Percentiles rank a stretch among this genome's conserved stretches.
phyloP scores from a whole-genome alignment of 2,113 vertebrate species.

The Gracilinanus agilis region DNA sequence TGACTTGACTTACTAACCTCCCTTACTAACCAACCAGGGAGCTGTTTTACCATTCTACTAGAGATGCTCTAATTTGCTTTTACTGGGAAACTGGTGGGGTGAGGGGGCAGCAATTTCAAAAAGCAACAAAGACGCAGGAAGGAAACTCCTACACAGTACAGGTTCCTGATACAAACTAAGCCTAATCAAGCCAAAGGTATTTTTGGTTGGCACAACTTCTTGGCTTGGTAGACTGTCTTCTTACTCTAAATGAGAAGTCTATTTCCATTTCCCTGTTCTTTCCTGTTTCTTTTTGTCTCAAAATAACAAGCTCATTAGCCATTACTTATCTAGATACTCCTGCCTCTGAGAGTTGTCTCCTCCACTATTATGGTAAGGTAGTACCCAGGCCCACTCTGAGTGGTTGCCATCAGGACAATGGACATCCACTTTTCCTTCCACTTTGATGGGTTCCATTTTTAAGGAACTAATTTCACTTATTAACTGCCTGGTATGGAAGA shows the following conservation, averaged over 20 bases:
- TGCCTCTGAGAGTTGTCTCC: neutral
- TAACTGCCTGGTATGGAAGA: neutral
- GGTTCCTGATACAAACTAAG: constrained; percentile 24
- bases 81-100: neutral
- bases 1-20: neutral
- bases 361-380: neutral
- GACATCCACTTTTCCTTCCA: neutral
- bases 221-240: neutral
- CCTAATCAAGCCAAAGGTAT: constrained; percentile 62
- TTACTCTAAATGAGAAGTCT: neutral
- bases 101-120: neutral
- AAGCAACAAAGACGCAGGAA: constrained; percentile 10
- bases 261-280: neutral
- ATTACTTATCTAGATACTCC: neutral
- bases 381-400: neutral
- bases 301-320: neutral
- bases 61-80: neutral
- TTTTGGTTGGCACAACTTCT: constrained; percentile 19
- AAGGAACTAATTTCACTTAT: neutral
- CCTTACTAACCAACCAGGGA: neutral
- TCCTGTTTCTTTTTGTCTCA: neutral
- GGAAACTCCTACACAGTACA: neutral
- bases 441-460: neutral
- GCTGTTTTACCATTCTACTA: neutral
- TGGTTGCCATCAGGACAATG: neutral